Base-by-base conservation (phyloP, 2,797 vertebrate genomes). In the Pangasius larnaudii region DNA sequence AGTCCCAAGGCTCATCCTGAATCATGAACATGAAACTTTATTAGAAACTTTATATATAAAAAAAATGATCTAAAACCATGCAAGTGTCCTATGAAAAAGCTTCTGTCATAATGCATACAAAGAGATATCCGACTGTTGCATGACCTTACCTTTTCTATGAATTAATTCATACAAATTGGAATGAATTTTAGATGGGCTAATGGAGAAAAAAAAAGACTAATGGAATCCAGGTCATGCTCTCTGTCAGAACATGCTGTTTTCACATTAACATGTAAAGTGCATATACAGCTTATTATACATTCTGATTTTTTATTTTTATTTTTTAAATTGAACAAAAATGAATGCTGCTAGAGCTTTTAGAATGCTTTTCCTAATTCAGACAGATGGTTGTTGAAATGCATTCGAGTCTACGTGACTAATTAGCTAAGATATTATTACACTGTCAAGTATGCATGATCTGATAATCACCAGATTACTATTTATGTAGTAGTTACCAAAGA, bases 211-310 rank as follows among this genome's bases (percentile, higher is more conserved):
- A 49, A 63, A 14, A 24, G 71, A 78, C 71, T 61, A 86, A 86
- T 86, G 85, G 71, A 86, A 63, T 86, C 36, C 71, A 77, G 53
- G 85, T 85, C 22, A 61, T 61, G 51, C 71, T 86, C 72, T 86
- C 69, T 46, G 56, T 85, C 83, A 56, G 65, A 85, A 71, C 49
- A 85, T 85, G 83, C 83, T 85, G 67, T 71, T 85, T 46, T 85
- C 65, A 85, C 83, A 72, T 85, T 71, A 72, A 56, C 33, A 72
- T 72, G 67, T 39, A 84, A 84, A 84, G 30, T 71, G 83, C 65
- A 84, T 56, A 33, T 39, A 84, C 46, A 51, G 10, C 65, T 53
- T 36, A 16, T 85, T 71, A 53, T 53, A 36, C 65, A 39, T 39
- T 71, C 49, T 71, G 27, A 49, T 30, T 65, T n/a, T 30, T 65